These are phyloP conservation scores for Elephantulus edwardii DNA, from an alignment of 2,113 vertebrate species.

Conservation along the genomic window DNA sequence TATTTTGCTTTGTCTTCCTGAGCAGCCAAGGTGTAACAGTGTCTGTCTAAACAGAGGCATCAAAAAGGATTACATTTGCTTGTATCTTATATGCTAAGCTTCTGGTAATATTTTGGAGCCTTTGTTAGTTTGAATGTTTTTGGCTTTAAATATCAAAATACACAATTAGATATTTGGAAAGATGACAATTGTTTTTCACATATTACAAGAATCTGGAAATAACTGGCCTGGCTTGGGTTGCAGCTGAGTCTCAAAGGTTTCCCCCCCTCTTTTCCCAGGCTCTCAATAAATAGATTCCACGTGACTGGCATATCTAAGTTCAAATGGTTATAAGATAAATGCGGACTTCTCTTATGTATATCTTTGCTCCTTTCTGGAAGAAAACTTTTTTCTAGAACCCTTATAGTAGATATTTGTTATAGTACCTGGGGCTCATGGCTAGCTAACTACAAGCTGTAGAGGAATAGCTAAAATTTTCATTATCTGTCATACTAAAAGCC, in stretches of 20 bases:
- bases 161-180: neutral
- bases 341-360: neutral
- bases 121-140: neutral
- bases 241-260: neutral
- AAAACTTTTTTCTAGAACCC: neutral
- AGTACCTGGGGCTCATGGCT: neutral
- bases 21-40: accelerated
- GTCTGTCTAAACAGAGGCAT: accelerated
- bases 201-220: neutral
- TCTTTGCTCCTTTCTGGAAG: neutral
- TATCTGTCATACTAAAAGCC: neutral
- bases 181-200: neutral
- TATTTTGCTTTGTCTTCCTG: no score
- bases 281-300: neutral
- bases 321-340: neutral
- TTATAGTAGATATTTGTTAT: neutral
- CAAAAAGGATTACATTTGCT: accelerated
- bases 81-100: neutral
- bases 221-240: neutral
- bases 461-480: neutral
- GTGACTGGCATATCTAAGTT: neutral
- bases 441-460: neutral
- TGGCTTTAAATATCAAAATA: neutral
- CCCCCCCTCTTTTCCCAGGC: accelerated
- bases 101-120: accelerated